Percentiles rank a stretch among this genome's conserved stretches.
Evolutionary conservation across 2,888 invertebrate species (phyloP).

Genomic region (Idaea biselata): DNA sequence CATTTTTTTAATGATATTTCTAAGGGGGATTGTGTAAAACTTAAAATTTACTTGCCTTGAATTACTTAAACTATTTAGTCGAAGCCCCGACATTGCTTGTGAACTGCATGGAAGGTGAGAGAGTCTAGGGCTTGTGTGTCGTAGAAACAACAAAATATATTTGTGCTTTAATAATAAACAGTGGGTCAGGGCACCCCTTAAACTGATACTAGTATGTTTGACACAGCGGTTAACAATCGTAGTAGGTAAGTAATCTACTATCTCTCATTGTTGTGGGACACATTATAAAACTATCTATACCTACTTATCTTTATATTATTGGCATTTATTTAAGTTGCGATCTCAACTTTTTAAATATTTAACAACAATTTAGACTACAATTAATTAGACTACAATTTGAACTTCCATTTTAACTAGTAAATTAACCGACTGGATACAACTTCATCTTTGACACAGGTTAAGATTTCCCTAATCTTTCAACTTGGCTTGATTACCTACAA

Average conservation of each 20-base stretch:
- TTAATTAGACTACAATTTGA: too few species aligned
- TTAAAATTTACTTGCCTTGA: too few species aligned
- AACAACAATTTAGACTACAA: too few species aligned
- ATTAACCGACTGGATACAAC: too few species aligned
- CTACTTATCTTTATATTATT: slow-evolving; percentile 59
- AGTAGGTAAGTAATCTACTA: slow-evolving; percentile 40
- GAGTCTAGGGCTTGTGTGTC: slow-evolving; percentile 68
- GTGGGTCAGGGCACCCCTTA: slow-evolving; percentile 1
- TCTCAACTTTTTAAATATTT: slow-evolving; percentile 44
- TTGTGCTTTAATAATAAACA: slow-evolving; percentile 55
- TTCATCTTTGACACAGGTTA: too few species aligned
- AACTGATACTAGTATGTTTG: slow-evolving; percentile 17
- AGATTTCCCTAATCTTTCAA: too few species aligned
- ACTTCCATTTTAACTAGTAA: too few species aligned
- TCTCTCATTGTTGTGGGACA: slow-evolving; percentile 72
- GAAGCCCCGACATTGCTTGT: slow-evolving; percentile 45
- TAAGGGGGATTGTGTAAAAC: too few species aligned
- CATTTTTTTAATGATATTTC: too few species aligned
- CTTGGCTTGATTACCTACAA: too few species aligned
- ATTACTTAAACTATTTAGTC: slow-evolving; percentile 22
- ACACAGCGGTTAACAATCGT: slow-evolving; percentile 15
- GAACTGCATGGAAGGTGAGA: slow-evolving; percentile 73
- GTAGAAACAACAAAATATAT: slow-evolving; percentile 61
- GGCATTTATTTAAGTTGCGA: slow-evolving; percentile 54
- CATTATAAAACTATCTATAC: slow-evolving; percentile 44